phyloP scores from a whole-genome alignment of 2,888 invertebrate genomes.

The Gisinianus flammeolus region DNA sequence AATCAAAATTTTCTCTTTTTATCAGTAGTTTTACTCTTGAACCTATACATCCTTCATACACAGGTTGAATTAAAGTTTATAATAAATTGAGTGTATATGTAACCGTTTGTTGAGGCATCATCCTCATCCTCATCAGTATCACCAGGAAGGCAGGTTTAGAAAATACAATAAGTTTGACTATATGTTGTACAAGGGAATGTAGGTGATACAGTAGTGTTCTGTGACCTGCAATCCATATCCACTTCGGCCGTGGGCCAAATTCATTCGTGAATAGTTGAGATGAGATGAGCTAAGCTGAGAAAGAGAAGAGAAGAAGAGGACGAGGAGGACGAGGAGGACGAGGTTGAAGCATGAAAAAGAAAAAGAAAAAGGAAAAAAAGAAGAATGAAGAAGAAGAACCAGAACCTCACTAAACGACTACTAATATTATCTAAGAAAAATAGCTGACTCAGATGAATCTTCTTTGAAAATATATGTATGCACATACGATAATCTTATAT shows the following conservation, averaged over 20 bases:
- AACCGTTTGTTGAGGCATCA: too few species aligned
- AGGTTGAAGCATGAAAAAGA: background rate
- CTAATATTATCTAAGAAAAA: conserved; percentile 20
- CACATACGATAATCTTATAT: too few species aligned
- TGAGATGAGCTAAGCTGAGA: conserved; percentile 1
- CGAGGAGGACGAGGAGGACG: conserved; percentile 24
- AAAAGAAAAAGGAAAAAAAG: conserved; percentile 22
- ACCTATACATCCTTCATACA: too few species aligned
- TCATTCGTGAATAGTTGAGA: conserved; percentile 10
- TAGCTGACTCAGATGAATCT: conserved; percentile 31
- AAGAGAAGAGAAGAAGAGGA: conserved; percentile 21
- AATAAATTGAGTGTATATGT: too few species aligned
- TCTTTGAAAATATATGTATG: too few species aligned
- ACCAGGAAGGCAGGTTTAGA: too few species aligned
- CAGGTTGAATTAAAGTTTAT: too few species aligned
- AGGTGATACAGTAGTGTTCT: background rate
- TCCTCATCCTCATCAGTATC: too few species aligned
- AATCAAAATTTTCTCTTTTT: too few species aligned
- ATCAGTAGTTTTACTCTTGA: too few species aligned
- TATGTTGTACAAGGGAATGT: too few species aligned
- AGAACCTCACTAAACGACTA: conserved; percentile 5
- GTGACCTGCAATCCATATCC: conserved; percentile 20
- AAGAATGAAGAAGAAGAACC: conserved; percentile 27
- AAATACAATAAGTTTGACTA: too few species aligned
- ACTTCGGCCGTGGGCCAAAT: conserved; percentile 32